Evolutionary conservation across 2,113 vertebrate genomes (phyloP).

Genomic region (Catharus minimus): DNA sequence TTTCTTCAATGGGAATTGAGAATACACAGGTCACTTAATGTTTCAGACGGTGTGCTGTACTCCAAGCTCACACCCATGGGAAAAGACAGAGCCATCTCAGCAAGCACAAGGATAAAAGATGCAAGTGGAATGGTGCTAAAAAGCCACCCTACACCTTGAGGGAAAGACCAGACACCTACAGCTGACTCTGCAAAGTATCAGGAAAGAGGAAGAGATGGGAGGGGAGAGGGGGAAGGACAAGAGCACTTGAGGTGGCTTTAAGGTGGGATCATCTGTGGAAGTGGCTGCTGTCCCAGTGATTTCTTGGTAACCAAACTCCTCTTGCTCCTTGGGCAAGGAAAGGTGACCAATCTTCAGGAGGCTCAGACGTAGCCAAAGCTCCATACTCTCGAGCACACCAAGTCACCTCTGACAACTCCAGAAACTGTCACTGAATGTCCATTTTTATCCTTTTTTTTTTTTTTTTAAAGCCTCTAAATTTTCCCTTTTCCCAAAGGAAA

Average conservation of each 20-base stretch:
- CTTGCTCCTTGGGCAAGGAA: background rate
- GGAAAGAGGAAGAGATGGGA: background rate
- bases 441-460: background rate
- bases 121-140: background rate
- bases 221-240: background rate
- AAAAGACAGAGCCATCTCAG: background rate
- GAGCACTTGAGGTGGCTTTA: background rate
- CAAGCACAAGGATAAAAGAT: background rate
- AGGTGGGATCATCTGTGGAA: background rate
- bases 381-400: background rate
- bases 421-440: background rate
- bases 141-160: background rate
- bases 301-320: background rate
- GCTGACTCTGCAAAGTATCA: background rate
- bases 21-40: background rate
- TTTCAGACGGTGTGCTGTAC: accelerated
- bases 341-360: background rate
- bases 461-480: background rate
- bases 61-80: accelerated
- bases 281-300: background rate
- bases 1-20: background rate
- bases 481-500: background rate
- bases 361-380: background rate
- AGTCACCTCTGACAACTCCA: background rate
- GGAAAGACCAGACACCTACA: background rate